phyloP scores from a whole-genome alignment of 2,113 vertebrate genomes.

The Leucopternis melanops region DNA sequence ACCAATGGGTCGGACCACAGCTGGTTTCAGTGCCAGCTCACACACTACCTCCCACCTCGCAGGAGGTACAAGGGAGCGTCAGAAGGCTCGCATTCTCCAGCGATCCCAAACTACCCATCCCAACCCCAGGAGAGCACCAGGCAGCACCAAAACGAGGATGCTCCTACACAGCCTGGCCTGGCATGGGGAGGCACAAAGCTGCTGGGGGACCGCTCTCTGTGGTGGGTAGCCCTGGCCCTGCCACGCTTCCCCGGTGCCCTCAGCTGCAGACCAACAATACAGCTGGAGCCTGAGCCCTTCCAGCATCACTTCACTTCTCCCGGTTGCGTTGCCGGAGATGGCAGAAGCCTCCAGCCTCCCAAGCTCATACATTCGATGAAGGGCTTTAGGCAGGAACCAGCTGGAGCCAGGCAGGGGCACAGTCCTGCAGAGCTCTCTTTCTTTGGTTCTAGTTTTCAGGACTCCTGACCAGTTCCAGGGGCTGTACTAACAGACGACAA shows the following conservation, averaged over 20 bases:
- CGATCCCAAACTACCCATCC: neutral
- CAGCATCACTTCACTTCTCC: neutral
- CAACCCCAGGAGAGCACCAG: fast-evolving
- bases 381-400: neutral
- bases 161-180: fast-evolving
- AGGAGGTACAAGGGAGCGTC: neutral
- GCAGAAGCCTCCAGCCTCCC: neutral
- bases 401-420: neutral
- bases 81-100: neutral
- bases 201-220: neutral
- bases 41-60: neutral
- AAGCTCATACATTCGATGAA: neutral
- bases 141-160: neutral
- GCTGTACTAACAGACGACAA: neutral
- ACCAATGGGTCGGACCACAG: neutral
- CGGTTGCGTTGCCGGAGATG: fast-evolving
- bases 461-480: neutral
- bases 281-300: neutral
- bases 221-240: neutral
- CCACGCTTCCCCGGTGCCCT: neutral
- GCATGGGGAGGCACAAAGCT: neutral
- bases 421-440: neutral
- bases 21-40: neutral
- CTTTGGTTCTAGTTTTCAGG: neutral
- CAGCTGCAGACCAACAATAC: neutral